phyloP scores from a whole-genome alignment of 2,888 invertebrate species.

The Diadegma fenestrale region DNA sequence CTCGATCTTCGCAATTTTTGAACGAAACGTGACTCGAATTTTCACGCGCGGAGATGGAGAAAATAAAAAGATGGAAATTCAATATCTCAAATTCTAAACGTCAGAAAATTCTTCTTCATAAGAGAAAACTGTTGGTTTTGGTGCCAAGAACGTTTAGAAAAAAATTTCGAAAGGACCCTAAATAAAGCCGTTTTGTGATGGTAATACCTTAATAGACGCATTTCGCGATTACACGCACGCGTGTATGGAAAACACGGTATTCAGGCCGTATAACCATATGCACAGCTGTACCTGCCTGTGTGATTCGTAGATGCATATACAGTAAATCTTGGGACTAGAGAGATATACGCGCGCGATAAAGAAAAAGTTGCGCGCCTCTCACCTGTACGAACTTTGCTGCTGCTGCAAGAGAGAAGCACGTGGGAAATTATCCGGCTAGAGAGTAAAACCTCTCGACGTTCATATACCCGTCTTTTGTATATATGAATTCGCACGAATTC shows the following conservation, averaged over 20 bases:
- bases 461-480: not conserved
- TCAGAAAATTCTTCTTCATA: too few relatives aligned
- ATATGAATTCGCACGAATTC: not conserved
- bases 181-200: too few relatives aligned
- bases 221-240: constrained; percentile 34
- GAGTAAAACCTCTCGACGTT: constrained; percentile 21
- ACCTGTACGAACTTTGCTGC: constrained; percentile 65
- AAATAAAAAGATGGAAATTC: constrained; percentile 41
- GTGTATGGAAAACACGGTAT: constrained; percentile 61
- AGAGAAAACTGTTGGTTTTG: too few relatives aligned
- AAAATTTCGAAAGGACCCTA: too few relatives aligned
- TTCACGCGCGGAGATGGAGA: too few relatives aligned
- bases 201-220: too few relatives aligned
- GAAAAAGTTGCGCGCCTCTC: constrained; percentile 66
- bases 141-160: too few relatives aligned
- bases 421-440: constrained; percentile 63
- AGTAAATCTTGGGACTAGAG: constrained; percentile 60
- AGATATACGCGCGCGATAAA: constrained; percentile 65
- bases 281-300: constrained; percentile 1
- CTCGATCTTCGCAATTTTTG: too few relatives aligned
- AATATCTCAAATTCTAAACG: too few relatives aligned
- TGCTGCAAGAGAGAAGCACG: constrained; percentile 59
- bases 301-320: constrained; percentile 46
- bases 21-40: too few relatives aligned
- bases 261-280: constrained; percentile 64